Evolutionary conservation across 2,797 vertebrate species (phyloP).

Genomic region (Aulostomus chinensis): DNA sequence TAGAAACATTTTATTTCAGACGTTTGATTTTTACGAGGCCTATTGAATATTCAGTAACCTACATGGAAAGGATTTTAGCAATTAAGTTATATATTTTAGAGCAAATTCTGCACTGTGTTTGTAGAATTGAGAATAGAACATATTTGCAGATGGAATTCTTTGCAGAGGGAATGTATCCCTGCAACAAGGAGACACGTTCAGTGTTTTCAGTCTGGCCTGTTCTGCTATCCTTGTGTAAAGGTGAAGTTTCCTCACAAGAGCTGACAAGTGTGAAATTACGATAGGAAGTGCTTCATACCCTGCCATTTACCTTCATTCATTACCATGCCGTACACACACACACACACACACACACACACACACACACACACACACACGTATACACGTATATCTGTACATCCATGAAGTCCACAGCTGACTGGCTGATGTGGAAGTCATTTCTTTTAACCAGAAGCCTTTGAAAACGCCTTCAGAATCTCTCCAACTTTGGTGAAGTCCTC

Average conservation of each 20-base stretch:
- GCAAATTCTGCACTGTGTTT: background rate
- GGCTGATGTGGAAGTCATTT: constrained; percentile 62
- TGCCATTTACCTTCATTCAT: constrained; percentile 81
- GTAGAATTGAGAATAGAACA: constrained; percentile 6
- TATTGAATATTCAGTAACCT: no score
- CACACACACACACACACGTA: constrained; percentile 18
- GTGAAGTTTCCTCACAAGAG: constrained; percentile 80
- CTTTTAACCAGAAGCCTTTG: constrained; percentile 41
- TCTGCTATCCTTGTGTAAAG: constrained; percentile 76
- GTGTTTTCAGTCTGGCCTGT: constrained; percentile 60
- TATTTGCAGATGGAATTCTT: constrained; percentile 68
- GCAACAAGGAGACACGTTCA: constrained; percentile 52
- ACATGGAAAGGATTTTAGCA: background rate
- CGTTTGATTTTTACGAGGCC: no score
- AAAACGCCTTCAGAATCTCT: constrained; percentile 45
- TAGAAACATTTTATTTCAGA: no score
- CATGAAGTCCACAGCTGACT: constrained; percentile 60
- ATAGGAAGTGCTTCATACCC: constrained; percentile 76
- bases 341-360: constrained; percentile 24
- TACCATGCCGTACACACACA: constrained; percentile 55
- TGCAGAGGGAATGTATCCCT: constrained; percentile 48
- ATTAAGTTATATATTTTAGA: background rate
- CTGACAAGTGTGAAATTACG: constrained; percentile 85
- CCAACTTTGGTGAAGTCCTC: constrained; percentile 45
- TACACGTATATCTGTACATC: constrained; percentile 11